Evolutionary conservation across 2,113 vertebrate species (phyloP), one percentile per base, ranked within the genome.

Genomic region (Cavia aperea): DNA sequence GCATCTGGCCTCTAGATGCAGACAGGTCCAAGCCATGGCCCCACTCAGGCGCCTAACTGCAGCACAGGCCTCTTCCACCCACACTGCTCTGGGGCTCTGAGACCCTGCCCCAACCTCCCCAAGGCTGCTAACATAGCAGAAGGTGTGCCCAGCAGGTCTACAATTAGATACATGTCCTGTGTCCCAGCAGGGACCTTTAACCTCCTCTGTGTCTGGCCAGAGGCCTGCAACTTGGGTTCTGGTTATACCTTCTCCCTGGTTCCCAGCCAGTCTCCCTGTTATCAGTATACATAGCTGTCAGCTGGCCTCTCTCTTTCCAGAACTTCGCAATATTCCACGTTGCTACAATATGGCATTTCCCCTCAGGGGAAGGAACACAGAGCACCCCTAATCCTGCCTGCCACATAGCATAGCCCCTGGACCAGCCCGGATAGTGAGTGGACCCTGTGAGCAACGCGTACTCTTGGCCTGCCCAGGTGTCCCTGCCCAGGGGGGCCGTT

Each of bases 41-140:
- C 24, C 14, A 49, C 36, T 11, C 0, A 3, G 29, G 54, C 0
- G 0, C 15, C 2, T 6, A 10, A 6, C 58, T 15, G 49, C 72
- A 39, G 62, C 7, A 51, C 33, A 19, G 33, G 31, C 16, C 15
- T 24, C 8, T 24, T 8, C 23, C 13, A 62, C 33, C 11, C 0
- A 19, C 46, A n/a, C 18, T 46, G n/a, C 7, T 29, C 7, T 4
- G 6, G 14, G 31, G 4, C 16, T 43, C 29, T 49, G 75, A 56
- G 9, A 29, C 36, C 10, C 15, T 1, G 2, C 39, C 4, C 36
- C 18, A 33, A 6, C 51, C 5, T 68, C 66, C 75, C 16, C 4
- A 1, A 60, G 2, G 31, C 39, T 39, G 31, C 7, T 26, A 62
- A 75, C 2, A 19, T 0, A 29, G 33, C 4, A 39, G 7, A 26